Base-by-base conservation (phyloP, 2,888 invertebrate species). In the Epinotia bilunana region DNA sequence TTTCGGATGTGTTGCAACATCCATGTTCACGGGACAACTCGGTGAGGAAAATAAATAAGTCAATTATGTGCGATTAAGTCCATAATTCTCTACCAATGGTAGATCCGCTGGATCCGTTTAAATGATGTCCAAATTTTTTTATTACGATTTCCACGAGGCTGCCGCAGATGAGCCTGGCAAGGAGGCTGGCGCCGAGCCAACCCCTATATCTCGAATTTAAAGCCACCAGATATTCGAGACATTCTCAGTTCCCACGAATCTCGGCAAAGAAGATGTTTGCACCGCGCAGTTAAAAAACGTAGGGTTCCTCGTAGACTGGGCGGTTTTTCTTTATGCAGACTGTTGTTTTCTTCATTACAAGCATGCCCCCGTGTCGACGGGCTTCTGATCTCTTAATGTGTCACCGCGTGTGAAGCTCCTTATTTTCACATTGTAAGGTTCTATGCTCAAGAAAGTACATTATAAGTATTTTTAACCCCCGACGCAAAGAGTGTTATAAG, bases 301-400 rank as follows among this genome's bases (percentile, higher is more conserved):
- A 78, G 79, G 75, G 89, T 60, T 84, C 88, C 80, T 46, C 60
- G 68, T 72, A 79, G 60, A 76, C 76, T 88, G 87, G 89, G 67
- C 79, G 78, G 76, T 76, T 80, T 77, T 82, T 82, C 84, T 85
- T 84, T 87, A 86, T 87, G 79, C 85, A 79, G 81, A 78, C 84
- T 83, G 85, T 86, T 88, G 88, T 89, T 86, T 87, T 87, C 83
- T 85, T 86, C 85, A 86, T 88, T 86, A 87, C 82, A 84, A 87
- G 82, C 80, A 81, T 82, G 82, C 82, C 74, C 79, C 79, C 73
- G 81, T 84, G 83, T 82, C 81, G 81, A 78, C 73, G 76, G 81
- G 80, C 80, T 77, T 77, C 74, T 77, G 78, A 81, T 81, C 76
- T 76, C 76, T 76, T 78, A 63, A 65, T 71, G 65, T 68, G 73